phyloP scores from a whole-genome alignment of 2,888 invertebrate genomes.

The Ditula angustiorana region DNA sequence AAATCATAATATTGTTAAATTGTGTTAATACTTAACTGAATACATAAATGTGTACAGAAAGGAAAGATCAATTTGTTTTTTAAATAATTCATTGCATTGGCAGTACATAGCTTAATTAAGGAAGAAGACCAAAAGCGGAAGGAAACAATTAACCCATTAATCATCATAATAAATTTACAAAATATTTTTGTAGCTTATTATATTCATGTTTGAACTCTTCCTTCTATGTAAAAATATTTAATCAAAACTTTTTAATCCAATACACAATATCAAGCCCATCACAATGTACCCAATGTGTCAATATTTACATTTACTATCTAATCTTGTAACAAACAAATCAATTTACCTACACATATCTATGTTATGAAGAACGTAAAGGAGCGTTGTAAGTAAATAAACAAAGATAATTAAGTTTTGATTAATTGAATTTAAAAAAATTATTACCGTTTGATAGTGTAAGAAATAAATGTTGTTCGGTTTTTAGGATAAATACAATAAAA shows the following conservation, averaged over 20 bases:
- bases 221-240: no score
- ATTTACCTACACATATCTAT: neutral
- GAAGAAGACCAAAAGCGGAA: no score
- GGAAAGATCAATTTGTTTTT: no score
- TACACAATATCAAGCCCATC: neutral
- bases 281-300: conserved; percentile 8
- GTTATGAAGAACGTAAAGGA: neutral
- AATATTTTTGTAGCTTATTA: neutral
- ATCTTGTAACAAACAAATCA: conserved; percentile 16
- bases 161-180: no score
- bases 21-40: no score
- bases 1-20: no score
- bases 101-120: no score
- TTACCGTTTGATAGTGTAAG: neutral
- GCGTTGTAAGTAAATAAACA: conserved; percentile 32
- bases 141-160: no score
- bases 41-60: no score
- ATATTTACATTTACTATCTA: conserved; percentile 34
- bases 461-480: neutral
- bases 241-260: no score
- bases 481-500: neutral
- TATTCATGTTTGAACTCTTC: no score
- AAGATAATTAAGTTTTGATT: conserved; percentile 2
- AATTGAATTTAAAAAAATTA: neutral
- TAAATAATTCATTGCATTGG: no score